phyloP scores from a whole-genome alignment of 2,888 invertebrate genomes.

The Volucella zonaria region DNA sequence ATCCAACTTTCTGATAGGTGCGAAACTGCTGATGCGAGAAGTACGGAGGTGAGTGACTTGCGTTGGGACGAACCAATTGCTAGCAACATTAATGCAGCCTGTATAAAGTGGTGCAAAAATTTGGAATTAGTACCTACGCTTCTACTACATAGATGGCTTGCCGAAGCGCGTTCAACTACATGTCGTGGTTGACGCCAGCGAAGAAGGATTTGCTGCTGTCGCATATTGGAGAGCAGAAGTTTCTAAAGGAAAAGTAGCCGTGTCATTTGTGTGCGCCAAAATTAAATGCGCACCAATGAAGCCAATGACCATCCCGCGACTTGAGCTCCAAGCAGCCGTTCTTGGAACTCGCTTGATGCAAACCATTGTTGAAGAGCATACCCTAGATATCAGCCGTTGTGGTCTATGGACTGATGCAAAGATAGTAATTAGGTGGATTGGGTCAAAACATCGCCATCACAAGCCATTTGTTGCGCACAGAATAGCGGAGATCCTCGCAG shows the following conservation, averaged over 20 bases:
- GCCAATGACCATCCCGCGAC: conserved; percentile 31
- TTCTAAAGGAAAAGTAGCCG: no score
- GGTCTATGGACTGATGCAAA: conserved; percentile 18
- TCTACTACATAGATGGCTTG: no score
- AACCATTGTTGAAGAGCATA: conserved; percentile 25
- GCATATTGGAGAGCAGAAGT: no score
- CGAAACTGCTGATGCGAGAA: conserved; percentile 28
- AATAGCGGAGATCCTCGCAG: conserved; percentile 29
- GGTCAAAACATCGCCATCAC: conserved; percentile 66
- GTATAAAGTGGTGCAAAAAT: no score
- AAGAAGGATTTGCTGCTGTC: no score
- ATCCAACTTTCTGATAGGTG: background rate
- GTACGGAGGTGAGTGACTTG: conserved; percentile 3
- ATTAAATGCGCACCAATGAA: no score
- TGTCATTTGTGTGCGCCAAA: no score
- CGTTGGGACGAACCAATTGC: conserved; percentile 11
- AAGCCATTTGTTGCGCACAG: conserved; percentile 45
- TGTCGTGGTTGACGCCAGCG: no score
- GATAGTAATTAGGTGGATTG: conserved; percentile 69
- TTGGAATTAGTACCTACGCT: no score
- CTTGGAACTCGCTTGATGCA: conserved; percentile 42
- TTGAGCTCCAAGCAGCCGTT: conserved; percentile 53
- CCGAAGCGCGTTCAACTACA: no score
- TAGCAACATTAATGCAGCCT: background rate
- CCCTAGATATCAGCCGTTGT: background rate